These are phyloP conservation scores for Danionella cerebrum DNA, from an alignment of 2,113 vertebrate species.

Conservation along the genomic window DNA sequence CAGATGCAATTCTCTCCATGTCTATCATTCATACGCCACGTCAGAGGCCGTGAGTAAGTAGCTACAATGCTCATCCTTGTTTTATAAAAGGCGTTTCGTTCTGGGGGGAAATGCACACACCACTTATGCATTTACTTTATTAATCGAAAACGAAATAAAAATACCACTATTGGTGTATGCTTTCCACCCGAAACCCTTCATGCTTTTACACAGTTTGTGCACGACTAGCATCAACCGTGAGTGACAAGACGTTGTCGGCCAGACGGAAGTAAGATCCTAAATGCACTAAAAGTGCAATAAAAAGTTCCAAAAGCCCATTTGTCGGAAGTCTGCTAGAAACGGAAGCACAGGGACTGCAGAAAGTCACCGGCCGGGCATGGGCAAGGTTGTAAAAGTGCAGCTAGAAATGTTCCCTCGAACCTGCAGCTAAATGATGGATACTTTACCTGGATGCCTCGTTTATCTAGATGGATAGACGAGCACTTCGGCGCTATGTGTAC, in stretches of 20 bases:
- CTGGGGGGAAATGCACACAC: neutral
- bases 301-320: conserved; percentile 42
- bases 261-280: conserved; percentile 34
- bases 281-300: conserved; percentile 34
- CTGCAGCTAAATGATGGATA: neutral
- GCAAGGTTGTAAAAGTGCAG: neutral
- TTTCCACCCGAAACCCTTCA: neutral
- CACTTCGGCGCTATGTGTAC: neutral
- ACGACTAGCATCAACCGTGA: neutral
- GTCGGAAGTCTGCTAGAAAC: conserved; percentile 34
- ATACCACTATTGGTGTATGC: neutral
- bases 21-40: neutral
- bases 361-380: conserved; percentile 21
- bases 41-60: neutral
- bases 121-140: neutral
- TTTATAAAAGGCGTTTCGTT: conserved; percentile 4
- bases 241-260: conserved; percentile 7
- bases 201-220: neutral
- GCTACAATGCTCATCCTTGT: conserved; percentile 31
- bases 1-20: neutral
- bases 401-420: neutral
- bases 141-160: neutral
- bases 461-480: neutral
- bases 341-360: conserved; percentile 31
- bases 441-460: neutral